phyloP scores from a whole-genome alignment of 2,113 vertebrate genomes.

The Clarias macrocephalus region DNA sequence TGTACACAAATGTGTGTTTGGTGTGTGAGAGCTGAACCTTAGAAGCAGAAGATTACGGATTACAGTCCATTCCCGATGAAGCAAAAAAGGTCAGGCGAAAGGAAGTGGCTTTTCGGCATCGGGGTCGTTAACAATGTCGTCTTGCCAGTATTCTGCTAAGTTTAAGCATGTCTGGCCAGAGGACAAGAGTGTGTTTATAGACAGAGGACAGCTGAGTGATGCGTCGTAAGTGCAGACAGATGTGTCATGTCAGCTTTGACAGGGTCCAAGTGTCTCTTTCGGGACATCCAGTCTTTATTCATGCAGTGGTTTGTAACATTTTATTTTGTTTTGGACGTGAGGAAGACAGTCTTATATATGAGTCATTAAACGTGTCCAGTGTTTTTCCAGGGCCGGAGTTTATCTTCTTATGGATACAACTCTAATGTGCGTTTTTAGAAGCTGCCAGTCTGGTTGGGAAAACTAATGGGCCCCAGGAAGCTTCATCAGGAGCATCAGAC shows the following conservation, averaged over 20 bases:
- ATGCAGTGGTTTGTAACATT: conserved; percentile 35
- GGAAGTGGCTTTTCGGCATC: conserved; percentile 41
- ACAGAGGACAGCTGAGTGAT: conserved; percentile 56
- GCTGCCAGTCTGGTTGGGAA: neutral
- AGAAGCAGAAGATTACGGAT: neutral
- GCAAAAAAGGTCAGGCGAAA: conserved; percentile 38
- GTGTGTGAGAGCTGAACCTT: neutral
- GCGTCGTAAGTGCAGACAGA: conserved; percentile 59
- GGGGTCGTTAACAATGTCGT: conserved; percentile 49
- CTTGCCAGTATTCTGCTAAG: conserved; percentile 39
- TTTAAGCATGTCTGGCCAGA: conserved; percentile 48
- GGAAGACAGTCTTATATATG: conserved; percentile 20
- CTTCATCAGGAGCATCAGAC: neutral
- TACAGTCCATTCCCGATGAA: conserved; percentile 11
- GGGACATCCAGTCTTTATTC: conserved; percentile 43
- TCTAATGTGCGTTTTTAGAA: conserved; percentile 25
- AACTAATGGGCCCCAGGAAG: conserved; percentile 1
- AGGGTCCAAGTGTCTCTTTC: conserved; percentile 47
- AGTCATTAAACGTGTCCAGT: conserved; percentile 25
- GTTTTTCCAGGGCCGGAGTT: neutral
- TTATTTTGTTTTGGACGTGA: conserved; percentile 13
- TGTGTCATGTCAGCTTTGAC: conserved; percentile 56
- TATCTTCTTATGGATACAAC: neutral
- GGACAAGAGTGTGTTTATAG: conserved; percentile 61
- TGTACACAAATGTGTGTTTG: neutral